phyloP scores from a whole-genome alignment of 2,888 invertebrate genomes.

The Strigamia maritima region DNA sequence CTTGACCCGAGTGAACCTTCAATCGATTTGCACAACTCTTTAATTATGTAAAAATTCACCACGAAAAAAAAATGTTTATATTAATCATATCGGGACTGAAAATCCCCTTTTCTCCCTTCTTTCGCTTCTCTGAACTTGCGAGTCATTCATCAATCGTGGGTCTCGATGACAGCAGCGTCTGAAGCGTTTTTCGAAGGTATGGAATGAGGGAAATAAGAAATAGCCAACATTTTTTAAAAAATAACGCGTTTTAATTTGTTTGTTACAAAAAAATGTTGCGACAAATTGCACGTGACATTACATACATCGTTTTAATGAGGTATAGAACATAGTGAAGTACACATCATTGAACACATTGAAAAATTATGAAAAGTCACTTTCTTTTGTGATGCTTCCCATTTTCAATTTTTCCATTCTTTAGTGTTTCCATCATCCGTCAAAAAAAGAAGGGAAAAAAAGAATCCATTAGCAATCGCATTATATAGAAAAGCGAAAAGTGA shows the following conservation, averaged over 20 bases:
- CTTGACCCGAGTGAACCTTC: background rate
- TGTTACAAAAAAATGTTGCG: background rate
- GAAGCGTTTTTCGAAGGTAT: background rate
- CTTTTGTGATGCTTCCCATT: background rate
- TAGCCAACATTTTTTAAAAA: background rate
- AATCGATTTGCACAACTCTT: too few species aligned
- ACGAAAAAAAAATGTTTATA: background rate
- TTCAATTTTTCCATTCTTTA: slow-evolving; percentile 1
- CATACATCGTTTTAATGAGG: background rate
- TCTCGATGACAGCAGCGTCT: background rate
- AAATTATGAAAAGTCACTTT: slow-evolving; percentile 15
- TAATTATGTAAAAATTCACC: too few species aligned
- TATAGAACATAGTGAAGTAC: background rate
- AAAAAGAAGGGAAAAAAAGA: background rate
- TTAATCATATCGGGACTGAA: background rate
- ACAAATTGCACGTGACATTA: background rate
- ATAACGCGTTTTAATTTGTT: background rate
- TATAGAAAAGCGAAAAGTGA: slow-evolving; percentile 6
- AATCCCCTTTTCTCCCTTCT: background rate
- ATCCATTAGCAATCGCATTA: slow-evolving; percentile 10
- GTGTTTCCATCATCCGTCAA: slow-evolving; percentile 9
- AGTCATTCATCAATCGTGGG: slow-evolving; percentile 6
- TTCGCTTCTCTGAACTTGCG: background rate
- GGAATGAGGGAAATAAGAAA: background rate
- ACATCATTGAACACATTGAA: slow-evolving; percentile 4